Percentiles rank a stretch among this genome's conserved stretches.
phyloP scores from a whole-genome alignment of 2,888 invertebrate genomes.

The Hyposoter didymator region DNA sequence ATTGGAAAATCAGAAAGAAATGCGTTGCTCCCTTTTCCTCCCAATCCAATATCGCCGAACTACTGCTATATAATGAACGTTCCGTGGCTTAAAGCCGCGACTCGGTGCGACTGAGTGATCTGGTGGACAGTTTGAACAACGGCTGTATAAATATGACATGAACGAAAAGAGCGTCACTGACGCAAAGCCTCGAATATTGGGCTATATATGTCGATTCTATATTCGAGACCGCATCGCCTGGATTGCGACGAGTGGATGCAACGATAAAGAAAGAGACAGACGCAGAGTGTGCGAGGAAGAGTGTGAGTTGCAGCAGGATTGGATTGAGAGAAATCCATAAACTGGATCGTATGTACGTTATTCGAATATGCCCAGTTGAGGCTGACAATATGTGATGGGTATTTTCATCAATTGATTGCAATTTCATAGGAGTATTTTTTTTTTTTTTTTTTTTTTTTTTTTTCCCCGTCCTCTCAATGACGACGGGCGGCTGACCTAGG shows the following conservation, averaged over 20 bases:
- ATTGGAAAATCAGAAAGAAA: constrained; percentile 61
- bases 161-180: constrained; percentile 34
- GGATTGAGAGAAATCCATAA: constrained; percentile 34
- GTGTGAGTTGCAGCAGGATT: neutral
- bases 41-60: neutral
- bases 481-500: neutral
- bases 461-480: neutral
- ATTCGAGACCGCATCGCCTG: constrained; percentile 5
- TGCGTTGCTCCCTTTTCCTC: constrained; percentile 29
- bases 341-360: constrained; percentile 17
- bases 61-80: constrained; percentile 44
- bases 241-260: neutral
- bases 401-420: constrained; percentile 36
- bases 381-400: constrained; percentile 11
- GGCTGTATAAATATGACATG: constrained; percentile 41
- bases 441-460: neutral
- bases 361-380: constrained; percentile 14
- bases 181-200: constrained; percentile 11
- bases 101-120: constrained; percentile 12
- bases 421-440: neutral
- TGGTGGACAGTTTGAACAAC: constrained; percentile 30
- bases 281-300: neutral
- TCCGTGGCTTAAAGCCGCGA: constrained; percentile 34
- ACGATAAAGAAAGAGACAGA: neutral
- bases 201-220: neutral